Evolutionary conservation across 2,113 vertebrate species (phyloP), one percentile per base, ranked within the genome.

Genomic region (Oncorhynchus masou): DNA sequence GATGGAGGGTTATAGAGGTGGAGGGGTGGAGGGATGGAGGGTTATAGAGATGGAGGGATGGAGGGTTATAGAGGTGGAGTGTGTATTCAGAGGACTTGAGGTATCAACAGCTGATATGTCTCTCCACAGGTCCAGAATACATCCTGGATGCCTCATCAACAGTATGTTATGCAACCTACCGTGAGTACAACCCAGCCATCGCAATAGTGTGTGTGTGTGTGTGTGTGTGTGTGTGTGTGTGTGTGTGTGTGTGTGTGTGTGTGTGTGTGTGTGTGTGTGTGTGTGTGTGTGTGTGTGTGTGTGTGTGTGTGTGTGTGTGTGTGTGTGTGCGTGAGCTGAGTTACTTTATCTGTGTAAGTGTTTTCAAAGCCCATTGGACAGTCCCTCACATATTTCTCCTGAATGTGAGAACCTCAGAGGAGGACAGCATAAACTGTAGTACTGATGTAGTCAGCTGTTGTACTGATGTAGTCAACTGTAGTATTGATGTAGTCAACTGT

Each of bases 91-190:
- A 39, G 34, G 34, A 81, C 82, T 80, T 78, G 74, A 73, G 70
- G 74, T 88, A 88, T 3, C 49, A 12, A 90, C 87, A 83, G 87
- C 85, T 84, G 9, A 84, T 27, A 27, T 51, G 24, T 11, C 75
- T 76, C 64, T 74, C 82, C 71, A 78, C 93, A 99, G 98, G 98
- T 99, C 93, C 98, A 99, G 95, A 99, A 96, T 91, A 98, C 98
- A 92, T 99, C 97, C 91, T 99, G 98, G 98, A 99, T 98, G 97
- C 98, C 97, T 94, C 98, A 99, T 94, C 98, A 98, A 91, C 96
- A 96, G 91, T 99, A 99, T 93, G 97, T 98, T 96, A 98, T 99
- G 98, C 98, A 99, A 96, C 98, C 98, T 93, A 96, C 98, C 94
- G 98, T 99, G 97, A 96, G 98, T 96, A 91, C 85, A 82, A 74